Evolutionary conservation across 2,888 invertebrate genomes (phyloP).

Genomic region (Lasioglossum malachurum): DNA sequence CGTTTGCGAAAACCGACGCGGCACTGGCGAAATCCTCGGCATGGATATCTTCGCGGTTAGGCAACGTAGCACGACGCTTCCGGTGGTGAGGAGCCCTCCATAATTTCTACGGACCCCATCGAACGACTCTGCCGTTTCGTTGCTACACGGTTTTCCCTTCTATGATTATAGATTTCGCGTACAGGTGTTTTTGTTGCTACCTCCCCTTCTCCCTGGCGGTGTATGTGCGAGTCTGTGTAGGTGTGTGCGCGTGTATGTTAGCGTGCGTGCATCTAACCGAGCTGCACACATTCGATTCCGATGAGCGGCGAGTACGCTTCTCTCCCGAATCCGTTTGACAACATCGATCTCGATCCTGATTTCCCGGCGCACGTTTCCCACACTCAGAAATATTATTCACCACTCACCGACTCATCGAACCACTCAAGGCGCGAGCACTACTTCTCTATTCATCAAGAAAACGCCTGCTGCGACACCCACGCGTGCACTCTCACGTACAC

Average conservation of each 20-base stretch:
- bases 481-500: conserved; percentile 64
- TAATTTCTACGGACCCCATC: conserved; percentile 2
- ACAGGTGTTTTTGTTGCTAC: conserved; percentile 61
- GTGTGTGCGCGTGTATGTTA: neutral
- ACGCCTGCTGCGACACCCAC: conserved; percentile 70
- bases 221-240: neutral
- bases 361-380: conserved; percentile 45
- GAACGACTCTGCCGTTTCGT: neutral
- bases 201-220: conserved; percentile 33
- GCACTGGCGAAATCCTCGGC: neutral
- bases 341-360: conserved; percentile 23
- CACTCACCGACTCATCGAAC: conserved; percentile 40
- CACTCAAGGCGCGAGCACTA: conserved; percentile 53
- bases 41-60: conserved; percentile 39
- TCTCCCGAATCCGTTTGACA: conserved; percentile 14
- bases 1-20: neutral
- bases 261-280: conserved; percentile 44
- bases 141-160: neutral
- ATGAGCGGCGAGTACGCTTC: conserved; percentile 31
- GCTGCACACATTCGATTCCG: conserved; percentile 39
- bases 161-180: conserved; percentile 39
- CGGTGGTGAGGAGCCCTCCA: conserved; percentile 47
- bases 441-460: conserved; percentile 64
- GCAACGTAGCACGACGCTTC: conserved; percentile 59
- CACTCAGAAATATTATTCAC: conserved; percentile 43